Evolutionary conservation across 2,888 invertebrate genomes (phyloP).

Genomic region (Bembecia ichneumoniformis): DNA sequence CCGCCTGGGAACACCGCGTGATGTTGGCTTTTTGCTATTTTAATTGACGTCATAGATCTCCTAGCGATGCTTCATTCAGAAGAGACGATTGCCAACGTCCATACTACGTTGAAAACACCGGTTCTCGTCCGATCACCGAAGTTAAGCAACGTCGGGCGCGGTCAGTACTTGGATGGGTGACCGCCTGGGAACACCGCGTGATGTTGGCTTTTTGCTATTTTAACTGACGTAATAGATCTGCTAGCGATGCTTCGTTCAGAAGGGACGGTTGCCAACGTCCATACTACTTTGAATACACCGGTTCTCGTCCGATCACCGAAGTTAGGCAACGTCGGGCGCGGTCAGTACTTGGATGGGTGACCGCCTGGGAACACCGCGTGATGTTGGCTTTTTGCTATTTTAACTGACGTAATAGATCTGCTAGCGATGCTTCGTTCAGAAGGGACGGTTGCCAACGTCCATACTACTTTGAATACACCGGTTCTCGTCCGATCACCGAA

Average conservation of each 20-base stretch:
- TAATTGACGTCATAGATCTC: no score
- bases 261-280: no score
- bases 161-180: conserved; percentile 24
- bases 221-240: no score
- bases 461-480: conserved; percentile 21
- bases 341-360: conserved; percentile 20
- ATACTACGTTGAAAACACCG: conserved; percentile 21
- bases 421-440: no score
- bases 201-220: conserved; percentile 9
- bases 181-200: conserved; percentile 23
- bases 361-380: conserved; percentile 23
- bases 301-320: neutral
- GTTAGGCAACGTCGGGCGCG: neutral
- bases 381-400: conserved; percentile 19
- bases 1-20: conserved; percentile 23
- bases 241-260: no score
- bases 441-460: conserved; percentile 16
- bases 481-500: conserved; percentile 25
- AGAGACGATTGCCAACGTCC: conserved; percentile 14
- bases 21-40: conserved; percentile 15
- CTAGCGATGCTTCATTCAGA: no score
- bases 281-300: neutral
- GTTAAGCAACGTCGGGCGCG: conserved; percentile 23
- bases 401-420: no score
- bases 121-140: conserved; percentile 25